Conservation (phyloP, 2,888 invertebrate species). For the Agrochola macilenta region DNA sequence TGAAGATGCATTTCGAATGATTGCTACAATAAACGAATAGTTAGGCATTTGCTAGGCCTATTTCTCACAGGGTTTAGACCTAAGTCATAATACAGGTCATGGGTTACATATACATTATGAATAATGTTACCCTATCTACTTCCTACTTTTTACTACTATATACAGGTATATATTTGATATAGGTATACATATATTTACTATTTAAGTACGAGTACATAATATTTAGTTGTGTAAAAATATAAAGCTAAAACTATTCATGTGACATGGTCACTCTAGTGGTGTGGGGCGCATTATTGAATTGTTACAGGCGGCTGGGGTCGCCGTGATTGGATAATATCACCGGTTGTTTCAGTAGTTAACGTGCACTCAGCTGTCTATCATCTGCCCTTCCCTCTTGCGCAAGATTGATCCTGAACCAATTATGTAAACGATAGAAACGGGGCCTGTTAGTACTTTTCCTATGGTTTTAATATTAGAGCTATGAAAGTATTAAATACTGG, state of each 20-base stretch:
- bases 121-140: background rate
- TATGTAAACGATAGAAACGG: constrained; percentile 17
- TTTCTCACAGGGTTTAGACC: background rate
- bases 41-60: background rate
- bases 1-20: no score
- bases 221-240: no score
- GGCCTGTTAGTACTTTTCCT: constrained; percentile 1
- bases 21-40: no score
- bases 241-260: background rate
- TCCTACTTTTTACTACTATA: no score
- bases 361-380: constrained; percentile 61
- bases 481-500: background rate
- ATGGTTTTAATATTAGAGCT: background rate
- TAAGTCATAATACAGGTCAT: background rate
- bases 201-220: no score
- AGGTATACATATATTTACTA: no score
- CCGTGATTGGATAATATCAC: constrained; percentile 81
- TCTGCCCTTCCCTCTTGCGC: constrained; percentile 70
- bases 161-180: no score
- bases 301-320: constrained; percentile 74
- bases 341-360: constrained; percentile 63
- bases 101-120: background rate
- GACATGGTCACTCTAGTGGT: constrained; percentile 52
- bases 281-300: constrained; percentile 76
- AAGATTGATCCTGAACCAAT: constrained; percentile 63